phyloP scores from a whole-genome alignment of 2,888 invertebrate species.

The Ormyrus pomaceus region DNA sequence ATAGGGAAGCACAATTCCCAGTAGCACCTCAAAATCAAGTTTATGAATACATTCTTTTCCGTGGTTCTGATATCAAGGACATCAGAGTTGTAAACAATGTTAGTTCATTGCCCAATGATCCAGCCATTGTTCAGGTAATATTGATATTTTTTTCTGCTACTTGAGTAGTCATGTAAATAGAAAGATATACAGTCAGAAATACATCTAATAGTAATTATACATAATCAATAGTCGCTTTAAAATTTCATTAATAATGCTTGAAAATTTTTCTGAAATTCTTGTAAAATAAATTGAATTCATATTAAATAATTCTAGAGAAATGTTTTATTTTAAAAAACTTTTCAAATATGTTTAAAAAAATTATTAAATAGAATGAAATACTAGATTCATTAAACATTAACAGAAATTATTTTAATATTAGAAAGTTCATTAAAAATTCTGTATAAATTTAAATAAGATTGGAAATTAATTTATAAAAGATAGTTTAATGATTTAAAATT shows the following conservation, averaged over 20 bases:
- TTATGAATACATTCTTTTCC: conserved; percentile 98
- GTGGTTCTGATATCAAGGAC: conserved; percentile 99
- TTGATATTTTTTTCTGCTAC: conserved; percentile 6
- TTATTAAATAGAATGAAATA: too few species aligned
- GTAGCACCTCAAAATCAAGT: conserved; percentile 98
- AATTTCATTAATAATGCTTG: background rate
- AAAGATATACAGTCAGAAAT: background rate
- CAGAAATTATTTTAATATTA: too few species aligned
- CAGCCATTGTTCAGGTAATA: conserved; percentile 93
- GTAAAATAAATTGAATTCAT: background rate
- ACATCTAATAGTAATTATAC: background rate
- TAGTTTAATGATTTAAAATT: too few species aligned
- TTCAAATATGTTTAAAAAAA: too few species aligned
- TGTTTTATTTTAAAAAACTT: too few species aligned
- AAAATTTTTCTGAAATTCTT: conserved; percentile 4
- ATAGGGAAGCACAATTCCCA: conserved; percentile 95
- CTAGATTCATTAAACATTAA: too few species aligned
- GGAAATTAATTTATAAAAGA: too few species aligned
- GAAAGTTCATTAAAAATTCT: too few species aligned
- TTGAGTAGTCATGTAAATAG: background rate
- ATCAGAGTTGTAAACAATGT: conserved; percentile 95
- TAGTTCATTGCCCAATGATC: conserved; percentile 93
- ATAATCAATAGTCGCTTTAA: too few species aligned
- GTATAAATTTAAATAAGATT: too few species aligned
- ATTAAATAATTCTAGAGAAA: too few species aligned